Conservation (phyloP, 92 coral and sea anemone species). For the Bergia sp. region DNA sequence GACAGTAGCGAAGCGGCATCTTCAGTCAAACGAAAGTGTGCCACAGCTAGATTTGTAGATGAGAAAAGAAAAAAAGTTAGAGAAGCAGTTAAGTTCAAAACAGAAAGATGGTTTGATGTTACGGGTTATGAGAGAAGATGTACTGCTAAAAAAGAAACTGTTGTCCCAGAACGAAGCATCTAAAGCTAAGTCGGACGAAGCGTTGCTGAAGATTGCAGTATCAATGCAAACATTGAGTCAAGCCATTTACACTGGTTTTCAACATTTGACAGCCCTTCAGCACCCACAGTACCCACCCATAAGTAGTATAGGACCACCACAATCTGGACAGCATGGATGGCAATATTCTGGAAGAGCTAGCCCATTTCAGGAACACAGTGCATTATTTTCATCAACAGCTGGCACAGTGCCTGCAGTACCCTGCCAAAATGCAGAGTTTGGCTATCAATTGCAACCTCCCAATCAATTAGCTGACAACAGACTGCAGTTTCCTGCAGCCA, state of each 20-base stretch:
- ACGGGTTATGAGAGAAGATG: constrained; percentile 42
- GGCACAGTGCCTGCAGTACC: constrained; percentile 9
- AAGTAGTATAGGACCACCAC: neutral
- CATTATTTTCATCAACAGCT: constrained; percentile 3
- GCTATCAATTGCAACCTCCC: constrained; percentile 35
- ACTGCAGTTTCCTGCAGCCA: constrained; percentile 43
- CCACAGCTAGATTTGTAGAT: constrained; percentile 58
- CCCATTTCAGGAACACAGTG: constrained; percentile 1
- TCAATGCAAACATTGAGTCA: constrained; percentile 61
- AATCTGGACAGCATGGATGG: constrained; percentile 6
- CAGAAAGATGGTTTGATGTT: constrained; percentile 46
- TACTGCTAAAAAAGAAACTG: constrained; percentile 32
- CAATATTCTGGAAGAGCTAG: constrained; percentile 1
- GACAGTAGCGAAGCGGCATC: constrained; percentile 25
- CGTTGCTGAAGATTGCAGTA: constrained; percentile 53
- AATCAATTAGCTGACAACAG: constrained; percentile 19
- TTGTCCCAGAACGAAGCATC: constrained; percentile 11
- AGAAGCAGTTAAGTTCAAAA: constrained; percentile 35
- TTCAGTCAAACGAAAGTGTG: constrained; percentile 41
- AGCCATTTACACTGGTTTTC: constrained; percentile 49
- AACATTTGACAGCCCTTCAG: constrained; percentile 34
- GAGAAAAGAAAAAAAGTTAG: constrained; percentile 56
- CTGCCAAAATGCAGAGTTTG: constrained; percentile 23
- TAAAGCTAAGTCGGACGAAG: constrained; percentile 48
- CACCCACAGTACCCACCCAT: neutral